Conservation (phyloP, 23 tunicate genomes). For the Trididemnum miniatum region DNA sequence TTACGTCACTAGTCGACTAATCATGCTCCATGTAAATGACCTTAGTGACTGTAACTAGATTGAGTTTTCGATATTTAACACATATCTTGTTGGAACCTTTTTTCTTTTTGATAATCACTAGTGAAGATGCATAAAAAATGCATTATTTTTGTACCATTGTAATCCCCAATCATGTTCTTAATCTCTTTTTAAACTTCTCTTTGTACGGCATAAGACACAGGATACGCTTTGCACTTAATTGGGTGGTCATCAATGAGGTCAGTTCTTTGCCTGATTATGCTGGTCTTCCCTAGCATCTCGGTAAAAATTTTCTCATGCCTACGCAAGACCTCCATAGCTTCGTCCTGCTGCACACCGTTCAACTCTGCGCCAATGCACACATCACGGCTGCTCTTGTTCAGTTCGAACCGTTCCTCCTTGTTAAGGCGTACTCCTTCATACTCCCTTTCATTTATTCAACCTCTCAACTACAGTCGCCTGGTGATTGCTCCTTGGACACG, state of each 20-base stretch:
- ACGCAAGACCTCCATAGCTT: neutral
- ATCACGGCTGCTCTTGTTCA: neutral
- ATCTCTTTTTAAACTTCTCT: neutral
- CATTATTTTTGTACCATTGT: neutral
- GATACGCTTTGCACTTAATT: neutral
- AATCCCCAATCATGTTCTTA: neutral
- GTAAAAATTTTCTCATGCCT: neutral
- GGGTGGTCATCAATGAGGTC: neutral
- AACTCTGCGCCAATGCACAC: neutral
- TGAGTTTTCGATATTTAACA: too few species aligned
- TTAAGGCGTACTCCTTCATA: too few species aligned
- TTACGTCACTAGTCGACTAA: too few species aligned
- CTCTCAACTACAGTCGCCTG: neutral
- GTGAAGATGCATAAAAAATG: neutral
- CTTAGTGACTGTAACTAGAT: too few species aligned
- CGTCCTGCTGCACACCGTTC: neutral
- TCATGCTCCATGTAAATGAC: too few species aligned
- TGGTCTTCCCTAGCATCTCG: neutral
- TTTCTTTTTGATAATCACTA: neutral
- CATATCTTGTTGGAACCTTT: neutral
- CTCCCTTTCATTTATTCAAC: neutral
- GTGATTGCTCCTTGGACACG: neutral
- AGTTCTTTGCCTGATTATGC: neutral
- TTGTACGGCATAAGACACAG: neutral
- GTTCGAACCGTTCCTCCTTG: neutral